phyloP scores from a whole-genome alignment of 2,888 invertebrate genomes.

The Heteromyza rotundicornis region DNA sequence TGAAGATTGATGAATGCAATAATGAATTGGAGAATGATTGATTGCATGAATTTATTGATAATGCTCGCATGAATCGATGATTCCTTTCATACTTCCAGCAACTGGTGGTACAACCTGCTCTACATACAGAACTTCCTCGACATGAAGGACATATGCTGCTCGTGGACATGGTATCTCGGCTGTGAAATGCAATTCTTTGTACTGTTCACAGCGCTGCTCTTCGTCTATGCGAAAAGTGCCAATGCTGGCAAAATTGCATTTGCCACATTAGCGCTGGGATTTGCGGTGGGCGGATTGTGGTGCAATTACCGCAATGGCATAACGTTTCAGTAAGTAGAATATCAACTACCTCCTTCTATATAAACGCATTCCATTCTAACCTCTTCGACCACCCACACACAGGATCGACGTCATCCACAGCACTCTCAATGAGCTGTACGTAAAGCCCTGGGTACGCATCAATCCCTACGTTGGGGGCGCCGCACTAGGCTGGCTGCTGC shows the following conservation, averaged over 20 bases:
- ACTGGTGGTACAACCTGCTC: slow-evolving; percentile 49
- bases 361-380: neutral
- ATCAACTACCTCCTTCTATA: neutral
- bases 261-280: slow-evolving; percentile 33
- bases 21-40: too few species aligned
- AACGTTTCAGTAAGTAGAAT: slow-evolving; percentile 51
- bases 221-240: slow-evolving; percentile 44
- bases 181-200: slow-evolving; percentile 52
- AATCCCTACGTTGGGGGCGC: slow-evolving; percentile 51
- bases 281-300: slow-evolving; percentile 39
- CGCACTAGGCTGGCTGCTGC: slow-evolving; percentile 45
- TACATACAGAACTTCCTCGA: slow-evolving; percentile 47
- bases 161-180: slow-evolving; percentile 54
- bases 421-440: slow-evolving; percentile 48
- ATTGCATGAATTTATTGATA: too few species aligned
- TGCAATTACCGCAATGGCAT: slow-evolving; percentile 46
- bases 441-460: slow-evolving; percentile 50
- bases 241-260: slow-evolving; percentile 41
- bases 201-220: slow-evolving; percentile 41
- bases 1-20: too few species aligned
- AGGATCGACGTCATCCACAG: slow-evolving; percentile 49
- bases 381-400: too few species aligned
- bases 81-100: slow-evolving; percentile 38
- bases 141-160: slow-evolving; percentile 44
- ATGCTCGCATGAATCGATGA: too few species aligned